Conservation (phyloP, 2,888 invertebrate species). For the Himalopsyche tibetana region DNA sequence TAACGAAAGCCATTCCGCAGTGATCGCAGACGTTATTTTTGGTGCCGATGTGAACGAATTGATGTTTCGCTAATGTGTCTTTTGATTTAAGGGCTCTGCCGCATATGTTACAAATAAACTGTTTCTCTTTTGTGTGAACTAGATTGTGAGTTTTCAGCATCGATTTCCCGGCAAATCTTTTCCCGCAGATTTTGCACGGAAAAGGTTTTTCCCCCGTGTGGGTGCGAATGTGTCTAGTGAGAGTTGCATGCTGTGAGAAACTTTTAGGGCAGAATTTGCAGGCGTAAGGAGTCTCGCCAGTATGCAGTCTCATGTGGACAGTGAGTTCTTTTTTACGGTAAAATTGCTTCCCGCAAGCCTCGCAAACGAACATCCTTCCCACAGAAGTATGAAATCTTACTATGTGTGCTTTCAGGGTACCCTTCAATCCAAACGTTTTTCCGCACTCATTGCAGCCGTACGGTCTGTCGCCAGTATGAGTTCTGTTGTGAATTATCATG, state of each 20-base stretch:
- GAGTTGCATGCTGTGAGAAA: conserved; percentile 69
- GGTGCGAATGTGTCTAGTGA: conserved; percentile 70
- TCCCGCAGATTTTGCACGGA: conserved; percentile 71
- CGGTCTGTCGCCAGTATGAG: conserved; percentile 56
- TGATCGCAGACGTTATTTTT: conserved; percentile 73
- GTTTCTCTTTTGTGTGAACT: conserved; percentile 72
- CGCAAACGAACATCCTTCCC: conserved; percentile 54
- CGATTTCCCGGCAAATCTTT: conserved; percentile 71
- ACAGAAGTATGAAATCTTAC: conserved; percentile 49
- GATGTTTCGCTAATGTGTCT: conserved; percentile 63
- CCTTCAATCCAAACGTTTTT: conserved; percentile 46
- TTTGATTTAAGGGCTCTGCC: conserved; percentile 59
- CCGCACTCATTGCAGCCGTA: conserved; percentile 57
- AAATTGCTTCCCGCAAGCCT: conserved; percentile 59
- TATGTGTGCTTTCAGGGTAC: conserved; percentile 54
- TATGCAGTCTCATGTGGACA: conserved; percentile 60
- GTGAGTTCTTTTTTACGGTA: conserved; percentile 58
- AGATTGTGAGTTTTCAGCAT: conserved; percentile 71
- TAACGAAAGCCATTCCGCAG: conserved; percentile 66
- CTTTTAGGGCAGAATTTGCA: conserved; percentile 71
- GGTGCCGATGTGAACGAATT: conserved; percentile 72
- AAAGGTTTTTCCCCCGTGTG: conserved; percentile 75
- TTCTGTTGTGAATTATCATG: conserved; percentile 56
- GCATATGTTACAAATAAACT: conserved; percentile 59
- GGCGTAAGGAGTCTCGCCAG: conserved; percentile 62